Conservation (phyloP, 1,140 invertebrate species). For the Pogonognathellus flavescens region DNA sequence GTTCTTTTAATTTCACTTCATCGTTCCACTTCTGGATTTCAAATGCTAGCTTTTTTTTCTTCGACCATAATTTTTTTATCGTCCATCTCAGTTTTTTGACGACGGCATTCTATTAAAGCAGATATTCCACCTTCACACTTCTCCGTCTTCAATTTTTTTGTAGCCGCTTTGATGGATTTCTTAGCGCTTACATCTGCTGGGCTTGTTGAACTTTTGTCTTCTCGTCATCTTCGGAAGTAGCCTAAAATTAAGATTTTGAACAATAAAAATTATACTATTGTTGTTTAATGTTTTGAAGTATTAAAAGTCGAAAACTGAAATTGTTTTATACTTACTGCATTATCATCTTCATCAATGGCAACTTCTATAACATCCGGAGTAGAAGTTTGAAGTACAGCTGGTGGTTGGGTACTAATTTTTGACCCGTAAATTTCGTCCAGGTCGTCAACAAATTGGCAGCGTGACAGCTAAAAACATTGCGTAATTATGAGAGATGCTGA, state of each 20-base stretch:
- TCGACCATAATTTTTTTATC: neutral
- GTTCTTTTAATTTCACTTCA: neutral
- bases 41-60: neutral
- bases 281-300: neutral
- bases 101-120: neutral
- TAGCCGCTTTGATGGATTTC: too few relatives aligned
- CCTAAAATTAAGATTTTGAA: too few relatives aligned
- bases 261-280: too few relatives aligned
- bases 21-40: neutral
- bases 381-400: neutral
- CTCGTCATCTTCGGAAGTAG: too few relatives aligned
- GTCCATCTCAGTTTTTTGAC: neutral
- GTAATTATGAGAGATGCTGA: neutral
- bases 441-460: neutral
- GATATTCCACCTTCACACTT: too few relatives aligned
- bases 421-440: neutral
- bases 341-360: neutral
- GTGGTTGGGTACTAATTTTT: neutral
- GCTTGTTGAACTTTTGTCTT: too few relatives aligned
- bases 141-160: too few relatives aligned
- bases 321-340: neutral
- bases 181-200: too few relatives aligned
- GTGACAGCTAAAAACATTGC: neutral
- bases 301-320: neutral
- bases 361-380: neutral